Evolutionary conservation across 2,113 vertebrate genomes (phyloP), one percentile per base, ranked within the genome.

Genomic region (Sturnira hondurensis): DNA sequence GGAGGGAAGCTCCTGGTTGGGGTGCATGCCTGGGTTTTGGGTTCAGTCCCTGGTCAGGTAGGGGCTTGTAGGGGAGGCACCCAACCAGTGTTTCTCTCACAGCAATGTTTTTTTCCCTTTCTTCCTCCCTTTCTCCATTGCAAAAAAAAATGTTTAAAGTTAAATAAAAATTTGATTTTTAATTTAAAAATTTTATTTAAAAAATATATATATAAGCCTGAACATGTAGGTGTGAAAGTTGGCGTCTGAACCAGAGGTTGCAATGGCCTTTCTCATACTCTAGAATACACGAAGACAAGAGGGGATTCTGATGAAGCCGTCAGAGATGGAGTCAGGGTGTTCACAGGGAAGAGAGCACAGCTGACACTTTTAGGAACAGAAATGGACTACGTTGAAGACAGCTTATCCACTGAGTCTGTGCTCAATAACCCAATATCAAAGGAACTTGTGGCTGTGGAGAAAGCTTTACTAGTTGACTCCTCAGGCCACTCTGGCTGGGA

Each of bases 401-500:
- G 99, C 96, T 98, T 99, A 74, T 99, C 99, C 96, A 99, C 98
- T 95, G 99, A 99, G 98, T 99, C 99, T 98, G 98, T 99, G 92
- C 99, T 99, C 98, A 99, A 99, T 98, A 99, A 99, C 89, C 99
- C 78, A 99, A 99, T 98, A 99, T 99, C 97, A 99, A 99, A 98
- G 99, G 99, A 97, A 99, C 99, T 0, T 99, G 99, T 96, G 99
- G 99, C 81, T 99, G 99, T 94, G 99, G 99, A 84, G 99, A 99
- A 97, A 99, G 99, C 98, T 99, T 99, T 98, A 99, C 99, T 94
- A 99, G 99, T 19, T 99, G 98, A 99, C 95, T 93, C 85, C 87
- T 95, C 87, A 95, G 97, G 98, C 86, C 97, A 6, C 58, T 97
- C 80, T 90, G 91, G 87, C 87, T 90, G 50, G 90, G 36, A 38